Conservation (phyloP, 2,113 vertebrate genomes). For the Prunella himalayana region DNA sequence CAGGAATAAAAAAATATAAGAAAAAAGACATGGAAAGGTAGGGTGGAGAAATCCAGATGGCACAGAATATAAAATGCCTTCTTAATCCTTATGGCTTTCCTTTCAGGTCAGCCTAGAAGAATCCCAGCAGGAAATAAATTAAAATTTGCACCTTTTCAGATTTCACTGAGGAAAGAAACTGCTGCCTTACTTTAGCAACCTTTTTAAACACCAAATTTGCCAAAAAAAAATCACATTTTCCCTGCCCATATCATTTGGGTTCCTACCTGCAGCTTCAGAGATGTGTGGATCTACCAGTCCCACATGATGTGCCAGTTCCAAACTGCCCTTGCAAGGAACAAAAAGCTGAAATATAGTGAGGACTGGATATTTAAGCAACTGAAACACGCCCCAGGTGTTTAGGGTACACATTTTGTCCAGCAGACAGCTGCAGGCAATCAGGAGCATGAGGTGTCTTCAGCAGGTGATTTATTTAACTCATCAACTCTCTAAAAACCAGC, state of each 20-base stretch:
- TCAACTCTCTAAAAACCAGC: neutral
- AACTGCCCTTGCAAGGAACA: fast-evolving
- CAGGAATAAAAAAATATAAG: neutral
- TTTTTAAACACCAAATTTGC: neutral
- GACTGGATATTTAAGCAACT: neutral
- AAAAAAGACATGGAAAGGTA: neutral
- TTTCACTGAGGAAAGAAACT: neutral
- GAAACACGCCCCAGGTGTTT: neutral
- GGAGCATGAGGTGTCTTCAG: neutral
- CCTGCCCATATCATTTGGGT: neutral
- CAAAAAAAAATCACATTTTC: neutral
- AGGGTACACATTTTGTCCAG: neutral
- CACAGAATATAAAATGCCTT: neutral
- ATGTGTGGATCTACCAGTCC: fast-evolving
- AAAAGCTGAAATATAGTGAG: fast-evolving
- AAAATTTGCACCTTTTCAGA: neutral
- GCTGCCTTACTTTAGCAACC: neutral
- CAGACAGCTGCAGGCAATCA: neutral
- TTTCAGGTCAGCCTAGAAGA: neutral
- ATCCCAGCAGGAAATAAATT: neutral
- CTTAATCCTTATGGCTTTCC: neutral
- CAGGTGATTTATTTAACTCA: neutral
- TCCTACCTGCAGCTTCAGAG: neutral
- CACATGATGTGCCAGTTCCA: fast-evolving
- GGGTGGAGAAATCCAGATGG: neutral